phyloP scores from a whole-genome alignment of 2,797 vertebrate species.

The Megalops cyprinoides region DNA sequence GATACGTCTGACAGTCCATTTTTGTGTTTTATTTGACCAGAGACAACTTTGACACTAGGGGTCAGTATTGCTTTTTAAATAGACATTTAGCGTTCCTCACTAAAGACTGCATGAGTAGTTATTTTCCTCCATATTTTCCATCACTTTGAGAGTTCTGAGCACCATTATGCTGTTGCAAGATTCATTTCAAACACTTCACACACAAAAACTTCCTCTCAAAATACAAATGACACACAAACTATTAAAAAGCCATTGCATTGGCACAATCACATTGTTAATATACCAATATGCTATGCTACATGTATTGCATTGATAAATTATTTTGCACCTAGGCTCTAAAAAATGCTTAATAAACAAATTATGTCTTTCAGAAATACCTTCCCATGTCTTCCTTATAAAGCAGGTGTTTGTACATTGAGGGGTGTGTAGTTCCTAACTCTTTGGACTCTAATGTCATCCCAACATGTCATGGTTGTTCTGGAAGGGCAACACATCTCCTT shows the following conservation, averaged over 20 bases:
- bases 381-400: not conserved
- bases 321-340: too few species aligned
- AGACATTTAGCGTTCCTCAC: not conserved
- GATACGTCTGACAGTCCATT: too few species aligned
- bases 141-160: slow-evolving; percentile 24
- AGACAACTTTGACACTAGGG: slow-evolving; percentile 17
- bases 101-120: not conserved
- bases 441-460: too few species aligned
- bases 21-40: not conserved
- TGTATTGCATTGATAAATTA: too few species aligned
- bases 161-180: not conserved
- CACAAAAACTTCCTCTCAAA: not conserved
- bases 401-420: not conserved
- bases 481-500: not conserved
- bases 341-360: too few species aligned
- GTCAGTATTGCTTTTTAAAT: slow-evolving; percentile 31
- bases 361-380: too few species aligned
- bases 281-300: not conserved
- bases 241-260: not conserved
- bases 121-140: not conserved
- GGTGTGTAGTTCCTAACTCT: too few species aligned
- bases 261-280: slow-evolving; percentile 19
- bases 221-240: not conserved
- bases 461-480: not conserved
- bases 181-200: not conserved